Evolutionary conservation across 2,888 invertebrate genomes (phyloP).

Genomic region (Callimorpha dominula): DNA sequence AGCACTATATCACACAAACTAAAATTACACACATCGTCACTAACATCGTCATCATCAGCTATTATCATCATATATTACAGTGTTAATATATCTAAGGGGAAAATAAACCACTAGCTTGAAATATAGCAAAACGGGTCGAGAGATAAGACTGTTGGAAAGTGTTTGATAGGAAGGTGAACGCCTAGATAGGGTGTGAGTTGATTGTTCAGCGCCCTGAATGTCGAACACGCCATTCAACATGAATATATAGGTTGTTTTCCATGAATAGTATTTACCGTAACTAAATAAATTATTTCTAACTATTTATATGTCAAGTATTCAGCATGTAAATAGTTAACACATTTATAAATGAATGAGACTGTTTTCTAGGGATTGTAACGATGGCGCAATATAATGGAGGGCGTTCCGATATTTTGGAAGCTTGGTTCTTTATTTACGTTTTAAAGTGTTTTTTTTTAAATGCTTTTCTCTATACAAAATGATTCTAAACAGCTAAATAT

Average conservation of each 20-base stretch:
- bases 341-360: too few species aligned
- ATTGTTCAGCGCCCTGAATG: conserved; percentile 16
- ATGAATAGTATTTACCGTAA: not conserved
- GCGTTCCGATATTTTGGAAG: not conserved
- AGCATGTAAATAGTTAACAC: too few species aligned
- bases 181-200: conserved; percentile 6
- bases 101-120: conserved; percentile 4
- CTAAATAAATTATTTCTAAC: not conserved
- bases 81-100: not conserved
- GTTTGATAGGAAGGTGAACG: conserved; percentile 9
- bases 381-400: not conserved
- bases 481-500: too few species aligned
- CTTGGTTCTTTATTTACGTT: too few species aligned
- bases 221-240: not conserved
- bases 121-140: conserved; percentile 1
- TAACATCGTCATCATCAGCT: conserved; percentile 26
- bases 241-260: not conserved
- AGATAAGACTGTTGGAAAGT: conserved; percentile 19
- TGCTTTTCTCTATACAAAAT: too few species aligned
- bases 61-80: conserved; percentile 26
- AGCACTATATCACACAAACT: not conserved
- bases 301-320: not conserved
- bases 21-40: conserved; percentile 11
- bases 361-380: not conserved
- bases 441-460: too few species aligned